Base-by-base conservation (phyloP, 1,140 invertebrate genomes). In the Tetraneura akinire region DNA sequence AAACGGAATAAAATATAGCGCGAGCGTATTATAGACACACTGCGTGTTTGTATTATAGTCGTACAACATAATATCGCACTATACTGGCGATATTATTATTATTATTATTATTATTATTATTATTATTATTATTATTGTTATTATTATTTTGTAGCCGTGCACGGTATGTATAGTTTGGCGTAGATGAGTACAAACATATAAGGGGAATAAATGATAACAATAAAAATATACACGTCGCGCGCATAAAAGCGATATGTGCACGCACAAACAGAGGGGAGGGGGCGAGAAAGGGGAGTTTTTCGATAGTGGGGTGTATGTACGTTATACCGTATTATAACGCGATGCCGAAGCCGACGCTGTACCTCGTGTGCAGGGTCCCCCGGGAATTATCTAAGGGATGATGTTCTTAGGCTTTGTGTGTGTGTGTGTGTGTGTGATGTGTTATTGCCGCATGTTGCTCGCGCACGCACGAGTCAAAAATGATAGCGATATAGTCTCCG, bases 121-220 rank as follows among this genome's bases (percentile, higher is more conserved):
- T 37, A 37, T 37, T 37, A 4, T 8, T 8, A 37, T 37, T 37
- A 37, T 37, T 37, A 4, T 37, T 37, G 32, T 37, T 4, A 37
- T 8, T 37, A 37, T 37, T 8, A 37, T 8, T 8, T 8, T 37
- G 32, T 37, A 8, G 3, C 3, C 32, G 32, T 37, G 8, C 8
- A 37, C 32, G 21, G 62, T n/a, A 21, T 23, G 14, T 18, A 42
- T 3, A 62, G 32, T 45, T 62, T n/a, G n/a, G n/a, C n/a, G 74
- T 62, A 78, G 74, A 78, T 62, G 74, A 78, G 74, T 62, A 62
- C 62, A 78, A 78, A 78, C n/a, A n/a, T 62, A 62, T 78, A 78
- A 78, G 74, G 74, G 74, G 74, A 78, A 78, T 78, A 78, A 78
- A 78, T 78, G 74, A 78, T 78, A 78, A 78, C 74, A 78, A 78